phyloP scores from a whole-genome alignment of 2,888 invertebrate genomes.

The Epinotia bilunana region DNA sequence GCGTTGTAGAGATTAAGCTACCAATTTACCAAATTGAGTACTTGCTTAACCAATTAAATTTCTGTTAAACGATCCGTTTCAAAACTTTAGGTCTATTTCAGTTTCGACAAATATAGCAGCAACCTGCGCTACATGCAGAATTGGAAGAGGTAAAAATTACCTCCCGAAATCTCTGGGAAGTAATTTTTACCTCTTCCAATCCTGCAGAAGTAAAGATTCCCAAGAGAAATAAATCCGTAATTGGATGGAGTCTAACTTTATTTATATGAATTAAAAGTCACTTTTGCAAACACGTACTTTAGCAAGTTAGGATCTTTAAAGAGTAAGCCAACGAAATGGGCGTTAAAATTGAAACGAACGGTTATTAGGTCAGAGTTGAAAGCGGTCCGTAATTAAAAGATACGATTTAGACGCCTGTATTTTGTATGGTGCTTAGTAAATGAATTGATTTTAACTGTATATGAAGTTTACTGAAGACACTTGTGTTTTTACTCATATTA shows the following conservation, averaged over 20 bases:
- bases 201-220: too few relatives aligned
- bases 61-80: neutral
- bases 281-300: neutral
- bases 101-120: neutral
- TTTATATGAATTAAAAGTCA: neutral
- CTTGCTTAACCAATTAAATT: neutral
- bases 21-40: too few relatives aligned
- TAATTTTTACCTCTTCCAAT: too few relatives aligned
- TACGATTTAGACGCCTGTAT: neutral
- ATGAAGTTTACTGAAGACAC: too few relatives aligned
- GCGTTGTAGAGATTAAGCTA: neutral
- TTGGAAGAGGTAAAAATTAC: neutral
- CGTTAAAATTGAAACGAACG: slow-evolving; percentile 29
- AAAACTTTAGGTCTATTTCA: neutral
- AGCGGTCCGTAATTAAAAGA: slow-evolving; percentile 23
- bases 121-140: neutral
- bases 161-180: too few relatives aligned
- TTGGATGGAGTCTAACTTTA: slow-evolving; percentile 25
- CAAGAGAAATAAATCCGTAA: slow-evolving; percentile 28
- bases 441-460: too few relatives aligned
- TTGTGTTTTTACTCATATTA: too few relatives aligned
- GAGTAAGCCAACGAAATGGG: slow-evolving; percentile 8
- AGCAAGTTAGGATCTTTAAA: slow-evolving; percentile 2
- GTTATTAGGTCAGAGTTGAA: slow-evolving; percentile 33
- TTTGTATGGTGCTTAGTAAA: neutral